A percentile compares a stretch with the other conserved stretches of the same genome.
phyloP scores from a whole-genome alignment of 2,888 invertebrate genomes.

The Epistrophe grossulariae region DNA sequence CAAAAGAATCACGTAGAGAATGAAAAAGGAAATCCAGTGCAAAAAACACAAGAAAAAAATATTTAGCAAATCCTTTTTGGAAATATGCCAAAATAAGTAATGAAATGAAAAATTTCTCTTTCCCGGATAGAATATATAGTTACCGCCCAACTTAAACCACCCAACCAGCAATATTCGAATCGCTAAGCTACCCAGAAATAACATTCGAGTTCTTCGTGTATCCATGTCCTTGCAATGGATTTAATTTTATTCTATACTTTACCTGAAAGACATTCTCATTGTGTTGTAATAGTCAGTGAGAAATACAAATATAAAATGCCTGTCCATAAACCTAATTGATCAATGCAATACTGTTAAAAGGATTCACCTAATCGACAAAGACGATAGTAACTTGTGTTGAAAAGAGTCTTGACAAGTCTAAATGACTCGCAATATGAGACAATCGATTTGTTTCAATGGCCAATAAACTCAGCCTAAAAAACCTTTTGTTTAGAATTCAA shows the following conservation, averaged over 20 bases:
- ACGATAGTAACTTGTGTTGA: conserved; percentile 1
- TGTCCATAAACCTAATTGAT: conserved; percentile 21
- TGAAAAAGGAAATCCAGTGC: conserved; percentile 1
- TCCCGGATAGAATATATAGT: not conserved
- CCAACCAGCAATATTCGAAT: conserved; percentile 15
- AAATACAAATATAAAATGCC: not conserved
- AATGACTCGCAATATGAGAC: conserved; percentile 40
- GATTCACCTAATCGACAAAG: conserved; percentile 5
- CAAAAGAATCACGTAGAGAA: conserved; percentile 50
- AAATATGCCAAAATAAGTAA: conserved; percentile 59
- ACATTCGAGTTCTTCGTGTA: not conserved
- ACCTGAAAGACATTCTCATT: conserved; percentile 1
- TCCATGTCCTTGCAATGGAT: conserved; percentile 5
- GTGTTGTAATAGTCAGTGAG: not conserved
- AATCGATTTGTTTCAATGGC: conserved; percentile 43
- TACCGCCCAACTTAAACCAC: not conserved
- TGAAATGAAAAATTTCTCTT: conserved; percentile 61
- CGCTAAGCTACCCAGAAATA: not conserved
- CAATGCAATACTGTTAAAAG: conserved; percentile 13
- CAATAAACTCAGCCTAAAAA: conserved; percentile 42
- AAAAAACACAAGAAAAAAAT: conserved; percentile 24
- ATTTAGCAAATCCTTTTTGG: conserved; percentile 60
- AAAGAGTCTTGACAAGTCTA: not conserved
- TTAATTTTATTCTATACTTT: conserved; percentile 4
- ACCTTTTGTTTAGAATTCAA: conserved; percentile 36